These are phyloP conservation scores for Myotis brandtii DNA, from an alignment of 2,113 vertebrate genomes.

Conservation along the genomic window DNA sequence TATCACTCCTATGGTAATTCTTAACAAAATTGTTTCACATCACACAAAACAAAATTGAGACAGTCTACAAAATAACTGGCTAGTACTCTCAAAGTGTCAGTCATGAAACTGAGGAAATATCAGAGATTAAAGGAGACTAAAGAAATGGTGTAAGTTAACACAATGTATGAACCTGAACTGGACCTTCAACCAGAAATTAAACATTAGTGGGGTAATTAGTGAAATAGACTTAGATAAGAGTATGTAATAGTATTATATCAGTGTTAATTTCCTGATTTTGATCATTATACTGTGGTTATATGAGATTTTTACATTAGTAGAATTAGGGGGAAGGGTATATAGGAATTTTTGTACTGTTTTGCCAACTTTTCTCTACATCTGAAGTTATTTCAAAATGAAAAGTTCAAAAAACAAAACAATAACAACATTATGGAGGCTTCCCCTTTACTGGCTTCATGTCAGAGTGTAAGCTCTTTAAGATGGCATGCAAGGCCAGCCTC, in stretches of 20 bases:
- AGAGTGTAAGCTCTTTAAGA: not conserved
- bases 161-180: not conserved
- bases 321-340: not conserved
- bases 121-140: not conserved
- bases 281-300: not conserved
- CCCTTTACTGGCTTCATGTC: not conserved
- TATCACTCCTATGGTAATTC: not conserved
- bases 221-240: not conserved
- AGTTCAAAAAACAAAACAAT: not conserved
- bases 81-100: not conserved
- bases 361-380: not conserved
- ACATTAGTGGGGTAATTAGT: not conserved
- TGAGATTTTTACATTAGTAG: not conserved
- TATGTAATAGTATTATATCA: not conserved
- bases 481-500: not conserved
- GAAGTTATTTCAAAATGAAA: slow-evolving; percentile 12
- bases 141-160: not conserved
- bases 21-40: not conserved
- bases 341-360: slow-evolving; percentile 29
- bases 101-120: not conserved
- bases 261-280: slow-evolving; percentile 3
- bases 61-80: not conserved
- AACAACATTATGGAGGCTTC: not conserved
- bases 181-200: not conserved
- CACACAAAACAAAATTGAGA: not conserved